Evolutionary conservation across 2,797 vertebrate species (phyloP), one percentile per base, ranked within the genome.

Genomic region (Malacoctenus gilli): DNA sequence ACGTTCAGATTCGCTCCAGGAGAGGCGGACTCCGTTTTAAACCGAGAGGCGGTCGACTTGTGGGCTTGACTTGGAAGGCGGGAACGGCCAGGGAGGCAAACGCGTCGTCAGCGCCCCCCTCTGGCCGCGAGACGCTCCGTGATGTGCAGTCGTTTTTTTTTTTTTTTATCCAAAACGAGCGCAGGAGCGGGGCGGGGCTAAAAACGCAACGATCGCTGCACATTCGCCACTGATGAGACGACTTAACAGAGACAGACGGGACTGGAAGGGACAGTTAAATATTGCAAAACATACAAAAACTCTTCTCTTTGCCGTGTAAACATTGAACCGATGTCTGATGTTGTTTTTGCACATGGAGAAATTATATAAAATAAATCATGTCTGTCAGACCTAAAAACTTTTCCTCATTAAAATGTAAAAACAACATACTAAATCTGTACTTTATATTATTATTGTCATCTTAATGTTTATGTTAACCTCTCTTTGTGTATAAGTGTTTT

Each of bases 281-380:
- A 83, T 85, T 67, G 79, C 68, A 85, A 87, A 83, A 83, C 69
- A 81, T 76, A 88, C 56, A 87, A 83, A 86, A 83, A 74, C 44
- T 23, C 58, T 77, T 82, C 70, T 63, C 61, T 72, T 84, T 61
- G 19, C 87, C 77, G 84, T 87, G 89, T 91, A 90, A 92, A 91
- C 87, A 85, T 85, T 84, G 79, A 85, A 79, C 74, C 62, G 68
- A 86, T 88, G 74, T 79, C 52, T 59, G 64, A 77, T 75, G 82
- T 82, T 40, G 59, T 80, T 85, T 87, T 70, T 84, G 77, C 68
- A 87, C 54, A 84, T 75, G 81, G 76, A 86, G 77, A 91, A 90
- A 86, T 80, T 65, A 87, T 82, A 87, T 82, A 86, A 92, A 91
- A 90, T 87, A 89, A 90, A 84, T 81, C 70, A 84, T 71, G 84